Evolutionary conservation across 1,140 invertebrate species (phyloP).

Genomic region (Pogonus chalceus): DNA sequence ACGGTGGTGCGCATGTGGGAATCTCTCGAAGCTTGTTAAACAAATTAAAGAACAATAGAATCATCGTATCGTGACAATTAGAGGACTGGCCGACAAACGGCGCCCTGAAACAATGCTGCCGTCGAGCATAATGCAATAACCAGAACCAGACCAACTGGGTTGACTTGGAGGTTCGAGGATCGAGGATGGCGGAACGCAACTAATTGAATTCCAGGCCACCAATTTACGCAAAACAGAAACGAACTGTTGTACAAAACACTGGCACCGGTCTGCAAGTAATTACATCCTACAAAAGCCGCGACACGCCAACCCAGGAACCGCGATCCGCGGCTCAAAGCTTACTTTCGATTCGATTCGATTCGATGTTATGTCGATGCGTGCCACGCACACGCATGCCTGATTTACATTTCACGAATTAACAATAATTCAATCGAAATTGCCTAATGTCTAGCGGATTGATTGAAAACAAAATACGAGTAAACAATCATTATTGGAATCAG

Average conservation of each 20-base stretch:
- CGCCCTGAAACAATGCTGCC: not conserved
- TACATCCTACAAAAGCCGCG: too few relatives aligned
- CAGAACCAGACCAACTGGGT: not conserved
- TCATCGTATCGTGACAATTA: conserved; percentile 4
- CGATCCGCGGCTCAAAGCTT: too few relatives aligned
- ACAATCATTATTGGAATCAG: too few relatives aligned
- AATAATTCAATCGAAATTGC: conserved; percentile 2
- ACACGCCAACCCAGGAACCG: too few relatives aligned
- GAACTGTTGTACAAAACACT: not conserved
- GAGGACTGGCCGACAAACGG: not conserved
- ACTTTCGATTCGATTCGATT: too few relatives aligned
- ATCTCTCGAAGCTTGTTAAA: not conserved
- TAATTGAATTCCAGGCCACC: conserved; percentile 1
- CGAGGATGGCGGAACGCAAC: not conserved
- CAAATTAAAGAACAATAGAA: conserved; percentile 5
- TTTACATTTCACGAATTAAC: not conserved
- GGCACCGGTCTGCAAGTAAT: too few relatives aligned
- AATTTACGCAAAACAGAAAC: not conserved
- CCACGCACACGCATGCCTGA: not conserved
- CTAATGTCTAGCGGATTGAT: too few relatives aligned
- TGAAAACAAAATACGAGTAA: too few relatives aligned
- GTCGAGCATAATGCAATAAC: conserved; percentile 2
- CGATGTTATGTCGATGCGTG: not conserved
- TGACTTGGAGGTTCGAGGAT: too few relatives aligned
- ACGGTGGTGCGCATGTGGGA: not conserved